Evolutionary conservation across 2,888 invertebrate species (phyloP).

Genomic region (Cheilosia scutellata): DNA sequence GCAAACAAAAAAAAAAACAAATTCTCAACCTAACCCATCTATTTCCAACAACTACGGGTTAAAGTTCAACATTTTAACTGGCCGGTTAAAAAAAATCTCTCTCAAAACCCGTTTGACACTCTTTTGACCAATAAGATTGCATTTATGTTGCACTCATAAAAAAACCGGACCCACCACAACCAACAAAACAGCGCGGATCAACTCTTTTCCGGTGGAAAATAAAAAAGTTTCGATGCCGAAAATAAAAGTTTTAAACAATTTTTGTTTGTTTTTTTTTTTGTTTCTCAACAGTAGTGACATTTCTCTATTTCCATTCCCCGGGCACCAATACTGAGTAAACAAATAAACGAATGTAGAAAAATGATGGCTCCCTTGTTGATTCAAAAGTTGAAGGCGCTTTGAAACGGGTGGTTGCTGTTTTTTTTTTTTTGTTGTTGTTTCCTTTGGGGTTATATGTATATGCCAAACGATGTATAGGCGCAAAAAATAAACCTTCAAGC

Average conservation of each 20-base stretch:
- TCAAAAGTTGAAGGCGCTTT: slow-evolving; percentile 9
- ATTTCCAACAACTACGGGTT: not conserved
- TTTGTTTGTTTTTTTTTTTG: not conserved
- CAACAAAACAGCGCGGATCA: slow-evolving; percentile 37
- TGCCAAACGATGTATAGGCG: slow-evolving; percentile 21
- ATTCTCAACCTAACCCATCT: slow-evolving; percentile 28
- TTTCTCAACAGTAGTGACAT: slow-evolving; percentile 49
- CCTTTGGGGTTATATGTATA: not conserved
- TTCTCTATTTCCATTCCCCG: slow-evolving; percentile 65
- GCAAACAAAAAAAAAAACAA: not conserved
- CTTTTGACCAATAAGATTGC: slow-evolving; percentile 48
- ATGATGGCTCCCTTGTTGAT: slow-evolving; percentile 70
- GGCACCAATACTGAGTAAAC: slow-evolving; percentile 70
- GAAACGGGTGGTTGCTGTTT: not conserved
- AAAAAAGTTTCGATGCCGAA: slow-evolving; percentile 29
- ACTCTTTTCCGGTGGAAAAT: slow-evolving; percentile 22
- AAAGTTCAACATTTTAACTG: slow-evolving; percentile 2
- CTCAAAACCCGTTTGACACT: slow-evolving; percentile 31
- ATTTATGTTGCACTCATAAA: slow-evolving; percentile 36
- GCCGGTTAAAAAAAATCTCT: not conserved
- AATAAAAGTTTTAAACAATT: slow-evolving; percentile 52
- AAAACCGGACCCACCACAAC: not conserved
- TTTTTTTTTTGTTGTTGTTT: not conserved
- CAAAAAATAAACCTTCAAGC: slow-evolving; percentile 9
- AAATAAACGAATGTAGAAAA: slow-evolving; percentile 72